Evolutionary conservation across 2,888 invertebrate genomes (phyloP), one percentile per base, ranked within the genome.

Genomic region (Xiphydria camelus): DNA sequence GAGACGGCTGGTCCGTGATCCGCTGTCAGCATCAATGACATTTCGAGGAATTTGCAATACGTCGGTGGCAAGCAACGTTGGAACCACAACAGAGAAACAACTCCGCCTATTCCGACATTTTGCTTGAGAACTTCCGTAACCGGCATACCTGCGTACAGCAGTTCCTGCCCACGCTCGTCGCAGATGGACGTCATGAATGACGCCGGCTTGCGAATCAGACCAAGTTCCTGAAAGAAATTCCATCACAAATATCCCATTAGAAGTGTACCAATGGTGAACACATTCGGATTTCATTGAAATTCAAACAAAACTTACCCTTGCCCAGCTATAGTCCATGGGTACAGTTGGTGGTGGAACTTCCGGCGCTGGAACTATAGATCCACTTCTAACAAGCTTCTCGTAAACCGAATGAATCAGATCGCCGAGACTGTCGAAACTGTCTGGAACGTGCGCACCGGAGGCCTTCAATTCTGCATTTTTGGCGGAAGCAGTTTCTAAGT

Each of bases 241-340:
- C 29, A 29, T n/a, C n/a, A n/a, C n/a, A n/a, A n/a, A n/a, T n/a
- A n/a, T n/a, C n/a, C n/a, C n/a, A n/a, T n/a, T n/a, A n/a, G n/a
- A n/a, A n/a, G n/a, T n/a, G n/a, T n/a, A n/a, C n/a, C n/a, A n/a
- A n/a, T n/a, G n/a, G n/a, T n/a, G n/a, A n/a, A n/a, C n/a, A n/a
- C n/a, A n/a, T n/a, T n/a, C n/a, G n/a, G 21, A 5, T 21, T 20
- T 33, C 17, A 18, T 33, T 29, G 9, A n/a, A 12, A 9, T 7
- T 23, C 2, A 49, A 35, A 43, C 39, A 0, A 2, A 20, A 75
- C 79, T 74, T 50, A 84, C 84, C 76, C 93, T 84, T 0, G 98
- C 98, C 98, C 98, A 99, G 52, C 89, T 92, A 76, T 94, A 99
- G 77, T 99, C 98, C 98, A 99, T 98, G 5, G 98, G 98, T n/a